Conservation (phyloP, 2,888 invertebrate species). For the Pyrrhosoma nymphula region DNA sequence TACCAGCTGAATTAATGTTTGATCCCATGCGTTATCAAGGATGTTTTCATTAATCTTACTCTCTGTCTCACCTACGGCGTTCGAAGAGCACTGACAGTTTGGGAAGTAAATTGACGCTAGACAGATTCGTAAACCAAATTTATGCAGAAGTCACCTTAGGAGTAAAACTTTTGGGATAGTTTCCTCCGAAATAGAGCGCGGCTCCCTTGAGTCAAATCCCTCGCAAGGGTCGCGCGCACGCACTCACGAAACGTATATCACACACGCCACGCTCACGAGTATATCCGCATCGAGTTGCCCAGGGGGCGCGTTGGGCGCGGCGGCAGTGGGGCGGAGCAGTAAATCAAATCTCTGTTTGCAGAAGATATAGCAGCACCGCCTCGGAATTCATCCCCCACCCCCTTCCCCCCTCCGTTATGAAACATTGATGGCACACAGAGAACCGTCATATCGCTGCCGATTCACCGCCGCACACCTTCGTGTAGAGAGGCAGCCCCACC, state of each 20-base stretch:
- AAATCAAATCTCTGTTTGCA: conserved; percentile 53
- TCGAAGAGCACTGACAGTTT: neutral
- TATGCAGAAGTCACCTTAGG: neutral
- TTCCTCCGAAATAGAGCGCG: neutral
- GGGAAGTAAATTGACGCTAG: neutral
- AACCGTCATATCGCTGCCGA: neutral
- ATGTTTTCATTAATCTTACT: too few species aligned
- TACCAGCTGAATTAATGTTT: too few species aligned
- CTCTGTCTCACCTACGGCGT: too few species aligned
- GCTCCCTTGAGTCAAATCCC: neutral
- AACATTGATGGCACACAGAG: conserved; percentile 21
- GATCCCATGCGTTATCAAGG: too few species aligned
- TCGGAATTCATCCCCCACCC: neutral
- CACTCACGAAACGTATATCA: neutral
- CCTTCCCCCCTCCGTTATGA: neutral
- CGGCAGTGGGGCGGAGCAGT: neutral
- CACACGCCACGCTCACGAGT: neutral
- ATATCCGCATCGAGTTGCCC: too few species aligned
- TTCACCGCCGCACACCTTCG: neutral
- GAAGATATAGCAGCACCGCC: neutral
- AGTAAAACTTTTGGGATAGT: neutral
- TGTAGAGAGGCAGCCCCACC: neutral
- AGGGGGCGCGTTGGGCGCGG: neutral
- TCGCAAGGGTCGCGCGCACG: neutral
- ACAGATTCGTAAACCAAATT: neutral